Base-by-base conservation (phyloP, 2,888 invertebrate species). In the Glaucopsyche alexis region DNA sequence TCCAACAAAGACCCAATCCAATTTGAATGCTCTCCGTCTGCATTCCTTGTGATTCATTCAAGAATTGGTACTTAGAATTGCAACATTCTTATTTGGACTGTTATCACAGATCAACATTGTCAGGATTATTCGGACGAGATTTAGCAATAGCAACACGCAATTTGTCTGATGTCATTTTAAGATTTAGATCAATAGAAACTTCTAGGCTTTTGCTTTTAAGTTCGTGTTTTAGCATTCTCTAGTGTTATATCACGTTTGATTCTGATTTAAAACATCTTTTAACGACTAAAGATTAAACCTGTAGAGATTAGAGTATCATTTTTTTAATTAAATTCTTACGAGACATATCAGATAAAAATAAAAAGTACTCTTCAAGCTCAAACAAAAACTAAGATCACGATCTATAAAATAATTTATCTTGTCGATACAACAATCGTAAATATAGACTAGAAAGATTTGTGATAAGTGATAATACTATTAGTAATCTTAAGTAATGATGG, bases 1-100 rank as follows among this genome's bases (percentile, higher is more conserved):
- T 6, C 16, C 60, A 60, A 60, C 60, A 60, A 38, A 60, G 60
- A 7, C 29, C 13, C 60, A 13, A 29, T 47, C 8, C 8, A 47
- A 60, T 60, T 60, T 60, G 60, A 60, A 60, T 60, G 60, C 29
- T 14, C 29, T 14, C 64, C 40, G 29, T 49, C 69, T 29, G 47
- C 69, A 69, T 69, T 69, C 69, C 69, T 47, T 42, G 47, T 69
- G 69, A 69, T 69, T 69, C 69, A 69, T 29, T 49, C 69, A 47
- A 19, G 69, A 47, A 29, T 49, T 16, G 69, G 16, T 69, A 69
- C 69, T 19, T 49, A 49, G 69, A 45, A 49, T 14, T 38, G 14
- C 69, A 69, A 29, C 69, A 69, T 67, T 67, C 67, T 67, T 69
- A 69, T 47, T 69, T 69, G 69, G 69, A 29, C 29, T 29, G 69